Evolutionary conservation across 2,113 vertebrate species (phyloP), one percentile per base, ranked within the genome.

Genomic region (Ciconia maguari): DNA sequence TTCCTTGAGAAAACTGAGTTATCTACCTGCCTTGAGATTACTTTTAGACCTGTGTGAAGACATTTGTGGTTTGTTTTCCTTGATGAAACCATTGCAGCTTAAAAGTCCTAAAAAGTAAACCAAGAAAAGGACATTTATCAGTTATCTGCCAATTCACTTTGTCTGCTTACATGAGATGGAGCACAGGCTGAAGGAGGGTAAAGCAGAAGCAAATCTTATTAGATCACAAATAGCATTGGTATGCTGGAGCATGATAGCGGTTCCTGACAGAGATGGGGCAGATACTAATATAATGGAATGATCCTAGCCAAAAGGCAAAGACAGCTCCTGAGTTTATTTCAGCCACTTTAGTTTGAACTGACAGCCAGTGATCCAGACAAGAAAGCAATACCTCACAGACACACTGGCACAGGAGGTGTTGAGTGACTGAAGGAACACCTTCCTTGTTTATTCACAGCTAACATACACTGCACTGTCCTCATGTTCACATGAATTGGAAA

Each of bases 371-470:
- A 76, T 11, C 22, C 82, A 29, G 64, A 62, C 27, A 49, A n/a
- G 58, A 48, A 9, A 71, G 49, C 44, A 42, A 46, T 9, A 64
- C 27, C 20, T 29, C 42, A 18, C 19, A 69, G 62, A 29, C 41
- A 32, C 5, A 10, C 48, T 11, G 25, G 41, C 46, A 36, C 12
- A 6, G 27, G n/a, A n/a, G 6, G 6, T 5, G 7, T 0, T n/a
- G 24, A 21, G 51, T 14, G 52, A 24, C 49, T 30, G 26, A 68
- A 74, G 55, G 10, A 82, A n/a, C 13, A 38, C 22, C 41, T 65
- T 84, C 41, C 52, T 72, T 13, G 5, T 66, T 30, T 30, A 19
- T 46, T 34, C 57, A 52, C 8, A 54, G 46, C 15, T 52, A 52
- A 62, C 10, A 38, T 7, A 60, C 44, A 7, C 25, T 58, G 30